phyloP scores from a whole-genome alignment of 2,888 invertebrate genomes.

The Eudasyphora cyanicolor region DNA sequence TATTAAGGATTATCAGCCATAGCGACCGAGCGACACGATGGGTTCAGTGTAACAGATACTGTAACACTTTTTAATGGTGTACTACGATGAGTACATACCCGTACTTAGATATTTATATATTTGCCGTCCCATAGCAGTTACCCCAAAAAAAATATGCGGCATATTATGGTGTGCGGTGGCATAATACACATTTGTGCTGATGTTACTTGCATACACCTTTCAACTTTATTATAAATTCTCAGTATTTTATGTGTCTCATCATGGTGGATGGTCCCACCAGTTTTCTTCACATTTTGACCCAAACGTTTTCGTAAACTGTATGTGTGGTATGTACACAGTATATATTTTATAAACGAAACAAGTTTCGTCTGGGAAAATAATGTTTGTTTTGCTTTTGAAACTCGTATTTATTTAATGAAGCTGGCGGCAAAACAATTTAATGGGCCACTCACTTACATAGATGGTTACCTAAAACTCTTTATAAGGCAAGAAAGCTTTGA shows the following conservation, averaged over 20 bases:
- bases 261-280: neutral
- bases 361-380: conserved; percentile 57
- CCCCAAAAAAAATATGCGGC: neutral
- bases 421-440: conserved; percentile 34
- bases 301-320: conserved; percentile 31
- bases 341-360: conserved; percentile 41
- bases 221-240: neutral
- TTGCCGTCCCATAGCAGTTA: no score
- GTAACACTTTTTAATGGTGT: conserved; percentile 13
- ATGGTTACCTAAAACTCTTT: neutral
- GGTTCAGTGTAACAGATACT: neutral
- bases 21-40: neutral
- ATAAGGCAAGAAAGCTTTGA: no score
- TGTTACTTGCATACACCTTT: no score
- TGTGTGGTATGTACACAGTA: neutral
- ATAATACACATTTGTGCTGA: neutral
- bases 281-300: conserved; percentile 32
- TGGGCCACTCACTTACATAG: conserved; percentile 24
- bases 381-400: conserved; percentile 35
- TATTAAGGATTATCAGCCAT: neutral
- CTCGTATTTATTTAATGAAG: conserved; percentile 7
- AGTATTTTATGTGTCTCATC: neutral
- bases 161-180: neutral
- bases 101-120: neutral
- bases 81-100: neutral